Conservation (phyloP, 2,113 vertebrate genomes). For the Nothobranchius kuhntae region DNA sequence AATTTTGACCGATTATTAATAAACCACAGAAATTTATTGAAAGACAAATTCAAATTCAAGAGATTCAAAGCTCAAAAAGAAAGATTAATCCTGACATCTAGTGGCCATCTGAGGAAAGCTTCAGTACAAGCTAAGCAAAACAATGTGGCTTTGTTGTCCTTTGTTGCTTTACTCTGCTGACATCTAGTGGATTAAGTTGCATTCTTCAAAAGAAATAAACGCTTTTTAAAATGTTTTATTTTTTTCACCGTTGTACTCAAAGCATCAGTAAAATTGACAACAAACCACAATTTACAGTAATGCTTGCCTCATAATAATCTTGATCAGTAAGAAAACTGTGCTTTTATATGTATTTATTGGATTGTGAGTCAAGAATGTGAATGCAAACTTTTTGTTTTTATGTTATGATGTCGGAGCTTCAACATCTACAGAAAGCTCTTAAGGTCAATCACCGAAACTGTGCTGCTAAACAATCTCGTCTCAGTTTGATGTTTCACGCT, state of each 20-base stretch:
- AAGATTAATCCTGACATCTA: conserved; percentile 62
- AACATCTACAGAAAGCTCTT: background rate
- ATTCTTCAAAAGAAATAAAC: background rate
- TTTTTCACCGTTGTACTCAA: too few species aligned
- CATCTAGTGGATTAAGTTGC: conserved; percentile 59
- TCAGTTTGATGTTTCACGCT: conserved; percentile 50
- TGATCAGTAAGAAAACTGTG: too few species aligned
- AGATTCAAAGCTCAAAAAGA: background rate
- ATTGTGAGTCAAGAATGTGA: too few species aligned
- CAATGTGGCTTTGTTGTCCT: too few species aligned
- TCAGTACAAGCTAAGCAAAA: background rate
- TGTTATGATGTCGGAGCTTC: background rate
- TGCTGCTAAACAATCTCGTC: conserved; percentile 43
- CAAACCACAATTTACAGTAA: too few species aligned
- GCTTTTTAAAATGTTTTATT: too few species aligned
- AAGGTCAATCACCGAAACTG: conserved; percentile 15
- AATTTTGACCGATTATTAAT: too few species aligned
- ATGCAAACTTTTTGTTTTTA: conserved; percentile 1
- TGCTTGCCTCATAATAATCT: background rate
- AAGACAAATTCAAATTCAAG: too few species aligned
- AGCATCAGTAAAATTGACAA: too few species aligned
- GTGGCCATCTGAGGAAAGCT: conserved; percentile 43
- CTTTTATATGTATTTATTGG: too few species aligned
- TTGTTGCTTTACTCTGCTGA: conserved; percentile 43
- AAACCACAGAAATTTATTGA: too few species aligned